Evolutionary conservation across 2,113 vertebrate species (phyloP).

Genomic region (Corythaeola cristata): DNA sequence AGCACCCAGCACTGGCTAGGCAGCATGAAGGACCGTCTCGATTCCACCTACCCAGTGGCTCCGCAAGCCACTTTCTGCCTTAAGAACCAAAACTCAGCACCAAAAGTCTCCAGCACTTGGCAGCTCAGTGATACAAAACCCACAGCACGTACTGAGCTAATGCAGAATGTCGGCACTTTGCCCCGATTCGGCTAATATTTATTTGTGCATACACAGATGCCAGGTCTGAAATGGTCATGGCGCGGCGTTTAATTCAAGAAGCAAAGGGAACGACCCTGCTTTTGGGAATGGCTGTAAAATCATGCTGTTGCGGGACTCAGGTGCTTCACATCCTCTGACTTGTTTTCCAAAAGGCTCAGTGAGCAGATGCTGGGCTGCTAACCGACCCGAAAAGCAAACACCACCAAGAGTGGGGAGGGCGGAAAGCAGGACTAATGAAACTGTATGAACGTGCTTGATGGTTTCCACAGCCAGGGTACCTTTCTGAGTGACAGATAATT

Average conservation of each 20-base stretch:
- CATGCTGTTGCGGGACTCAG: neutral
- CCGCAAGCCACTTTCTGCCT: neutral
- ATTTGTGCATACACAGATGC: neutral
- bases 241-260: neutral
- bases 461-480: slow-evolving; percentile 65
- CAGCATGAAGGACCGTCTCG: neutral
- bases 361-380: slow-evolving; percentile 61
- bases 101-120: neutral
- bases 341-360: slow-evolving; percentile 38
- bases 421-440: slow-evolving; percentile 62
- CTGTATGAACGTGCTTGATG: slow-evolving; percentile 46
- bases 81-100: neutral
- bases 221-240: neutral
- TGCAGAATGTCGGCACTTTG: neutral
- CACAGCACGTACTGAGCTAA: neutral
- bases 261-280: neutral
- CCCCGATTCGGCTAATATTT: neutral
- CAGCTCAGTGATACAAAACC: neutral
- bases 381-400: slow-evolving; percentile 59
- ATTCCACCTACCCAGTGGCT: neutral
- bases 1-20: neutral
- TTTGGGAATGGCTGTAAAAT: neutral
- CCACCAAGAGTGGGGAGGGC: neutral
- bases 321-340: neutral
- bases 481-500: slow-evolving; percentile 79